These are phyloP conservation scores for Opisthocomus hoazin DNA, from an alignment of 2,113 vertebrate genomes.

Conservation along the genomic window DNA sequence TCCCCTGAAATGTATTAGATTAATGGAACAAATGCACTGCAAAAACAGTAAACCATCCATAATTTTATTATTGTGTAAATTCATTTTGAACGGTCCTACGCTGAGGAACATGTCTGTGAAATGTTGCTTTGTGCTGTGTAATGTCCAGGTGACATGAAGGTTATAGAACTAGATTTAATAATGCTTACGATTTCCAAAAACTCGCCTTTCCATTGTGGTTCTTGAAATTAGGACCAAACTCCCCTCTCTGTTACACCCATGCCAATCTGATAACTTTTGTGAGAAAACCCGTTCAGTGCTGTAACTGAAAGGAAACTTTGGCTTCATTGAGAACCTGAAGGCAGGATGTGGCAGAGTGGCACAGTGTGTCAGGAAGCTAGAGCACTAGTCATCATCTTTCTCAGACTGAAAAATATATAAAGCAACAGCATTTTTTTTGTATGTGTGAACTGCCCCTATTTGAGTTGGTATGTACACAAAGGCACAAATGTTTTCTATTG, in stretches of 20 bases:
- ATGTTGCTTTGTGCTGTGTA: neutral
- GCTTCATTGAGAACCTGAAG: neutral
- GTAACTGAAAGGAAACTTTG: neutral
- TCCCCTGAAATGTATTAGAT: neutral
- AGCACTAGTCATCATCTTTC: neutral
- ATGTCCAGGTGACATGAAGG: neutral
- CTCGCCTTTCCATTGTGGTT: neutral
- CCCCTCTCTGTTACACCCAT: neutral
- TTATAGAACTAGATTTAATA: neutral
- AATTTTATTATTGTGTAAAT: neutral
- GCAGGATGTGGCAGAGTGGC: neutral
- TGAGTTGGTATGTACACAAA: neutral
- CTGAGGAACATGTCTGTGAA: neutral
- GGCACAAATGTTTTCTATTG: neutral
- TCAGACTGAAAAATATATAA: neutral
- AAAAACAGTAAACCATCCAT: neutral
- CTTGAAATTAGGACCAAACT: neutral
- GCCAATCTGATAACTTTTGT: neutral
- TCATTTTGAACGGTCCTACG: neutral
- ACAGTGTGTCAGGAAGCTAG: fast-evolving
- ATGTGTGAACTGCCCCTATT: neutral
- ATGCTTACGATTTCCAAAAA: neutral
- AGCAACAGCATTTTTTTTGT: neutral
- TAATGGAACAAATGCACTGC: neutral
- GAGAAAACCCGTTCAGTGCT: neutral